Conservation (phyloP, 2,888 invertebrate species). For the Cylloceria caligata region DNA sequence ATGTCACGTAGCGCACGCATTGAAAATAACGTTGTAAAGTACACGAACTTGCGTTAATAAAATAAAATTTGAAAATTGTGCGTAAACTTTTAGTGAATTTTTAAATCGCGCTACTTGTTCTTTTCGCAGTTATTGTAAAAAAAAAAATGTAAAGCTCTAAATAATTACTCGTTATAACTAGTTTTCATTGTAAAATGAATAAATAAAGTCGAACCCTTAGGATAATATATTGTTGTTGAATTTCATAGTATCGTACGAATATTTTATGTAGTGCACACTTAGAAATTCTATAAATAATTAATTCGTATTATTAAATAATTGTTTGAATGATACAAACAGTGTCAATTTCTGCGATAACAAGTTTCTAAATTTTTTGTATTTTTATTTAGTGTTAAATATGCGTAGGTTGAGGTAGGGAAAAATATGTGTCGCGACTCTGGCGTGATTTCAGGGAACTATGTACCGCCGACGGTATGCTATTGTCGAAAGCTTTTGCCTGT, state of each 20-base stretch:
- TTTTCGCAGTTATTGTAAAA: too few relatives aligned
- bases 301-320: not conserved
- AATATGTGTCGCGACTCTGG: conserved; percentile 74
- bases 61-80: not conserved
- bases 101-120: too few relatives aligned
- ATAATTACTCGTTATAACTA: too few relatives aligned
- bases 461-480: conserved; percentile 81
- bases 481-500: conserved; percentile 71
- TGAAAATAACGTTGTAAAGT: not conserved
- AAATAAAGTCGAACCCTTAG: not conserved
- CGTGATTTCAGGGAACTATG: conserved; percentile 81
- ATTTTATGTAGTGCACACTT: too few relatives aligned
- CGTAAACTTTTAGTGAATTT: not conserved
- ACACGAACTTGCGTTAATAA: not conserved
- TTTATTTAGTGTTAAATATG: too few relatives aligned
- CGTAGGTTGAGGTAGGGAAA: not conserved
- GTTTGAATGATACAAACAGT: too few relatives aligned
- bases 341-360: not conserved
- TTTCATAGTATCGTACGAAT: conserved; percentile 22
- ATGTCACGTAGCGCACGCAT: not conserved
- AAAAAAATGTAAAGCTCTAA: too few relatives aligned
- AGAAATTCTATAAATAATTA: conserved; percentile 44
- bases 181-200: not conserved
- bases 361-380: not conserved
- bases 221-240: not conserved